Evolutionary conservation across 2,797 vertebrate species (phyloP), one percentile per base, ranked within the genome.

Genomic region (Mionectes olivaceus): DNA sequence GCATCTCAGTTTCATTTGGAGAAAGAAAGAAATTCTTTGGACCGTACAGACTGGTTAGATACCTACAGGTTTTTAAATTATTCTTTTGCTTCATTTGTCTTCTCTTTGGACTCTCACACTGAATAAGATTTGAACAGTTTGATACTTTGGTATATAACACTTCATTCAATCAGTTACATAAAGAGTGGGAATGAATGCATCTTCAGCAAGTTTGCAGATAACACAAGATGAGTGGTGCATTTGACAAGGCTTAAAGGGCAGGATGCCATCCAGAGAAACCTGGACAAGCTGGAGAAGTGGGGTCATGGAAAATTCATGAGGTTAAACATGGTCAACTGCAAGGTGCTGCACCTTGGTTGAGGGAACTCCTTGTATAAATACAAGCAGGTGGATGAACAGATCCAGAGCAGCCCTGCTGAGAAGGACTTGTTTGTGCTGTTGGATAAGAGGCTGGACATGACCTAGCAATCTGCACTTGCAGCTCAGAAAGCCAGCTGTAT

Each of bases 401-500:
- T 39, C 22, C 2, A 59, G 35, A 56, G 4, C 16, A 71, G 10
- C 12, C 12, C 8, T 23, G 49, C 3, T 0, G 7, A 71, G 43
- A 43, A 71, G 32, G 37, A 28, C 37, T 39, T 60, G 11, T 7
- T 8, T 18, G 7, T 59, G 2, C 27, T n/a, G n/a, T 1, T 5
- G 21, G 2, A 1, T 53, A 4, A 27, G 41, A 27, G 32, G 3
- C 7, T 71, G 35, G 11, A n/a, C 25, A 22, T 35, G 23, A 64
- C 5, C n/a, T 1, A 1, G 3, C 23, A 35, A 35, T 8, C 15
- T 2, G 15, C 3, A 1, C 33, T 33, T 1, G 0, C 11, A 47
- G 10, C 6, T 27, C 81, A 74, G 17, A 70, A 4, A 25, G 5
- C 25, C 24, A 37, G 37, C 19, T 0, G 0, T 44, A 49, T 4